Percentiles rank a stretch among this genome's conserved stretches.
Conservation (phyloP, 35 echinoderm and acorn worm species). For the Stichopus chloronotus region DNA sequence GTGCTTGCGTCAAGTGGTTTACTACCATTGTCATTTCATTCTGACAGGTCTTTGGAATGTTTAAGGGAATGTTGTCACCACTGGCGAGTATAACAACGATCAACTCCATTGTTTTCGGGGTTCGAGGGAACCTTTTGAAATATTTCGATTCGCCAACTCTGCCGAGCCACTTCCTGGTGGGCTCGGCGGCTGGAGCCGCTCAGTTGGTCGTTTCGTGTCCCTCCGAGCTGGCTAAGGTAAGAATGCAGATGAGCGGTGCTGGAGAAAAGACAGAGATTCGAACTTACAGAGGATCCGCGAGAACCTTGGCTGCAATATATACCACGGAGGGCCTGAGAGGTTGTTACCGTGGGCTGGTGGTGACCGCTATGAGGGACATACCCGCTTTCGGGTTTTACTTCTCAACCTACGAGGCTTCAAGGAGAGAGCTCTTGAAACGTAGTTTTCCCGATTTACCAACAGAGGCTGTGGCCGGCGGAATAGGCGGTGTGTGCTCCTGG, state of each 20-base stretch:
- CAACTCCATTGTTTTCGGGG: slow-evolving; percentile 87
- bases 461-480: slow-evolving; percentile 74
- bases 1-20: not conserved
- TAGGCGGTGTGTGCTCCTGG: slow-evolving; percentile 89
- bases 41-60: slow-evolving; percentile 86
- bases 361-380: slow-evolving; percentile 75
- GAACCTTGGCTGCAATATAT: slow-evolving; percentile 71
- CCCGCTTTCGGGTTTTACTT: slow-evolving; percentile 88
- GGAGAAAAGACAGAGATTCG: slow-evolving; percentile 59
- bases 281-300: slow-evolving; percentile 68
- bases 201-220: slow-evolving; percentile 77
- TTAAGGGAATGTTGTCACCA: too few species aligned
- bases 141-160: slow-evolving; percentile 71
- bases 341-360: slow-evolving; percentile 72
- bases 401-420: slow-evolving; percentile 68
- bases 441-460: slow-evolving; percentile 55
- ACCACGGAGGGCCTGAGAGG: slow-evolving; percentile 73
- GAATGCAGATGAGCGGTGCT: slow-evolving; percentile 81
- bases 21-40: not conserved
- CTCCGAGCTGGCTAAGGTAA: slow-evolving; percentile 86
- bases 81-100: slow-evolving; percentile 74
- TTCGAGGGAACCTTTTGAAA: slow-evolving; percentile 79
- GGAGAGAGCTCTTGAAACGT: slow-evolving; percentile 48
- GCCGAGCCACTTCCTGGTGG: slow-evolving; percentile 60
- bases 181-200: slow-evolving; percentile 64